A percentile compares a stretch with the other conserved stretches of the same genome.
Conservation (phyloP, 2,797 vertebrate species). For the Numenius phaeopus region DNA sequence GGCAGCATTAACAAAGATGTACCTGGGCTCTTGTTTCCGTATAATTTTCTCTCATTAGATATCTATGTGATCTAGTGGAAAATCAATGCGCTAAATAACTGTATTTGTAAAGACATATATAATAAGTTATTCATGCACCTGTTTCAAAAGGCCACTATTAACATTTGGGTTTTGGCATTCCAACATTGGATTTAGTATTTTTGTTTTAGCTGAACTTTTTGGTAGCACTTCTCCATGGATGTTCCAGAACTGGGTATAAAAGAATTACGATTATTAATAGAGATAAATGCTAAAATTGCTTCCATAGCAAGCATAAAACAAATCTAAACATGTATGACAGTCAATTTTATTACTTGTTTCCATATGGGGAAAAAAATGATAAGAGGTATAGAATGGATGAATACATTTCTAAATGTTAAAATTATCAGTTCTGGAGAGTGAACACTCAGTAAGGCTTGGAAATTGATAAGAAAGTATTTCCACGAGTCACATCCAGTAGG, state of each 20-base stretch:
- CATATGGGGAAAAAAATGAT: neutral
- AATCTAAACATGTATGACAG: neutral
- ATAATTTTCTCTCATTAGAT: neutral
- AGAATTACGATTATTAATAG: neutral
- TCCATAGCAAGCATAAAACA: neutral
- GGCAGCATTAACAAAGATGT: neutral
- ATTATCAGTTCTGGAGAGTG: neutral
- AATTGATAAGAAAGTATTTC: neutral
- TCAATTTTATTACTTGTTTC: slow-evolving; percentile 4
- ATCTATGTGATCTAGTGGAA: neutral
- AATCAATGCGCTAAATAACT: neutral
- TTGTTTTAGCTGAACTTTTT: neutral
- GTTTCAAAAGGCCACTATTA: neutral
- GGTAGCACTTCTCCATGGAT: neutral
- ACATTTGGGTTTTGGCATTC: neutral
- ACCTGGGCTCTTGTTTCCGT: neutral
- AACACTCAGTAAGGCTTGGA: neutral
- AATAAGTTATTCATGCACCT: neutral
- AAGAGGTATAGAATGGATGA: neutral
- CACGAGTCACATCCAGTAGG: neutral
- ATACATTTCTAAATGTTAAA: neutral
- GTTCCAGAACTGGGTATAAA: neutral
- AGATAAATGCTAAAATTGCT: neutral
- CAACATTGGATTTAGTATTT: neutral
- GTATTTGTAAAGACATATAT: neutral